Base-by-base conservation (phyloP, 2,797 vertebrate species). In the Micropoecilia bifurca region DNA sequence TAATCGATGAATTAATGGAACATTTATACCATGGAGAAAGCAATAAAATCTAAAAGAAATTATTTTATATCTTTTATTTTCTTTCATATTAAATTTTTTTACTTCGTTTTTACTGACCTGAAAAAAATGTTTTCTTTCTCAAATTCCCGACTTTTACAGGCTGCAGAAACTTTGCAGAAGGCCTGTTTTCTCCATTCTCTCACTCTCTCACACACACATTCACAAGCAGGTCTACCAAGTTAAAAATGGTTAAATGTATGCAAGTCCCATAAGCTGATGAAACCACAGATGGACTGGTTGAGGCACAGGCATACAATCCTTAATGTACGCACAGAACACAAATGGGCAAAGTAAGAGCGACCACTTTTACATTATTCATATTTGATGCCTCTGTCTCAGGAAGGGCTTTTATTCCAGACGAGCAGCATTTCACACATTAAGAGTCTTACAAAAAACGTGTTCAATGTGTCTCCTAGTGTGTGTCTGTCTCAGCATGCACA, bases 211-310 rank as follows among this genome's bases (percentile, higher is more conserved):
- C 71, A 71, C 71, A 74, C 75, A 74, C 48, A n/a, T 69, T 74
- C 41, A 2, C 71, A 80, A 53, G 48, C 66, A 63, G 48, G 41
- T 75, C 16, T 74, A 3, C 48, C 36, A 75, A 87, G 84, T 82
- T 83, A 59, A 80, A 90, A 87, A 87, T 81, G 53, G 81, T 75
- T 76, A 55, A 66, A 57, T 39, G 72, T 55, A 45, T 39, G 25
- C 93, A 97, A 96, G 93, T 96, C 96, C 95, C 96, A 73, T n/a
- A 20, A 82, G 71, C 45, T 97, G 83, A 95, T 48, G 75, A 78
- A 74, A 85, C 80, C 88, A 80, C 80, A 85, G 68, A 61, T 53
- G 45, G 69, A 30, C 74, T 77, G 25, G 68, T 71, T 69, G 66
- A 72, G 46, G 47, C 4, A 57, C 45, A 80, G 69, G 83, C 77